Evolutionary conservation across 2,113 vertebrate species (phyloP).

Genomic region (Bufo gargarizans): DNA sequence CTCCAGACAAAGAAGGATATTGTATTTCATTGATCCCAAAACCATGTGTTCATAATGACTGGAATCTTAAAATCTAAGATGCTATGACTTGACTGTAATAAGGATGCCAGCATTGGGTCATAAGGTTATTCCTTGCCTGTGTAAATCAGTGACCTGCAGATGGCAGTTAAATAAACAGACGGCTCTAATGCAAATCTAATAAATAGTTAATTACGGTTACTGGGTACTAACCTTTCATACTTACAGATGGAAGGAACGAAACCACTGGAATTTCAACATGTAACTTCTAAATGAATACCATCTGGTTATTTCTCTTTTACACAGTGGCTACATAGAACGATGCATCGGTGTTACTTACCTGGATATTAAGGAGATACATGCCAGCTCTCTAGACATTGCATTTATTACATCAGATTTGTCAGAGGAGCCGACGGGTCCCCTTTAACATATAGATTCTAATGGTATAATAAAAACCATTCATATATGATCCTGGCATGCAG

Average conservation of each 20-base stretch:
- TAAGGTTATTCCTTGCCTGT: slow-evolving; percentile 9
- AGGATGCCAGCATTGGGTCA: slow-evolving; percentile 12
- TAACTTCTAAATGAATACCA: slow-evolving; percentile 28
- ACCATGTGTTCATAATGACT: slow-evolving; percentile 44
- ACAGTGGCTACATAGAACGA: neutral
- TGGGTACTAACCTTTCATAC: neutral
- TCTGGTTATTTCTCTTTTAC: slow-evolving; percentile 1
- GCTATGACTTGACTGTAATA: slow-evolving; percentile 7
- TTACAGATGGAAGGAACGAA: neutral
- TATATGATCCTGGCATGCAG: neutral
- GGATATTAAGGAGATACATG: neutral
- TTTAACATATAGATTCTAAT: no score
- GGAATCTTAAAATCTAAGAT: slow-evolving; percentile 11
- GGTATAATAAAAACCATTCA: no score
- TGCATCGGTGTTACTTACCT: neutral
- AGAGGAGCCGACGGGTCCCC: no score
- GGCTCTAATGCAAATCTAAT: slow-evolving; percentile 43
- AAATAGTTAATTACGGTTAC: slow-evolving; percentile 16
- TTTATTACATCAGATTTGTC: no score
- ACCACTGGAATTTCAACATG: slow-evolving; percentile 39
- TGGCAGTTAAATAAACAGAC: slow-evolving; percentile 36
- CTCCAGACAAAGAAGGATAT: slow-evolving; percentile 14
- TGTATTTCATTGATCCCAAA: slow-evolving; percentile 24
- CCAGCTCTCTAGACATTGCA: no score
- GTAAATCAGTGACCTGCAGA: slow-evolving; percentile 39